Conservation (phyloP, 2,113 vertebrate species). For the Boleophthalmus pectinirostris region DNA sequence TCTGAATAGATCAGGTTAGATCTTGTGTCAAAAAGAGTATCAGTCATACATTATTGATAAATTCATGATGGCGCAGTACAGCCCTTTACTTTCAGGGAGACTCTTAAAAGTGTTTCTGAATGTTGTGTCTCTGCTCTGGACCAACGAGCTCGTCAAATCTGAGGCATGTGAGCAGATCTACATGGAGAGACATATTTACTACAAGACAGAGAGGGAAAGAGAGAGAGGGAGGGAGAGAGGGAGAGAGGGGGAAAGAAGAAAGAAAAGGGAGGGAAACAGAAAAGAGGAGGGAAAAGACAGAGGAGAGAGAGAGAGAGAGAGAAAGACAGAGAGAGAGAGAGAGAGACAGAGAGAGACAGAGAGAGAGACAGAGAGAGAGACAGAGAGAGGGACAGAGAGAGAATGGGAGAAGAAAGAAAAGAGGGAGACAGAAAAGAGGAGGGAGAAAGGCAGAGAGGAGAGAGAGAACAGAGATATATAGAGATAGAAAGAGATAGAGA, state of each 20-base stretch:
- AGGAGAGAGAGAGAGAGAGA: background rate
- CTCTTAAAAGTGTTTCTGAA: slow-evolving; percentile 48
- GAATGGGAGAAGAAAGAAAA: background rate
- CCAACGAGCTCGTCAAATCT: slow-evolving; percentile 50
- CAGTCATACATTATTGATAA: background rate
- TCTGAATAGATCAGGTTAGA: too few species aligned
- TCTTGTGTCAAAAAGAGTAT: background rate
- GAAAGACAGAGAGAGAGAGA: slow-evolving; percentile 6
- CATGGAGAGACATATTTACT: slow-evolving; percentile 30
- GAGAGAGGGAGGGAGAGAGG: slow-evolving; percentile 19
- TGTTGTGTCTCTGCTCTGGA: slow-evolving; percentile 44
- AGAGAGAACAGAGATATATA: too few species aligned
- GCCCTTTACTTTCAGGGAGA: slow-evolving; percentile 46
- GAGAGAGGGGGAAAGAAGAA: slow-evolving; percentile 6
- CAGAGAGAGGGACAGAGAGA: too few species aligned
- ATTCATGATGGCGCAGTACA: background rate
- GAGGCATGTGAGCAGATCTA: slow-evolving; percentile 49
- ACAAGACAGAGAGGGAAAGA: slow-evolving; percentile 17
- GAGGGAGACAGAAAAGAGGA: slow-evolving; percentile 9
- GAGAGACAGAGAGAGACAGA: slow-evolving; percentile 9
- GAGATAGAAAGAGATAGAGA: too few species aligned
- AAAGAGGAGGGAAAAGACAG: slow-evolving; percentile 5
- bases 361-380: background rate
- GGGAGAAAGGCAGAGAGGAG: background rate
- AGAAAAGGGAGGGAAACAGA: background rate